Conservation (phyloP, 2,797 vertebrate species). For the Ispidina lecontei region DNA sequence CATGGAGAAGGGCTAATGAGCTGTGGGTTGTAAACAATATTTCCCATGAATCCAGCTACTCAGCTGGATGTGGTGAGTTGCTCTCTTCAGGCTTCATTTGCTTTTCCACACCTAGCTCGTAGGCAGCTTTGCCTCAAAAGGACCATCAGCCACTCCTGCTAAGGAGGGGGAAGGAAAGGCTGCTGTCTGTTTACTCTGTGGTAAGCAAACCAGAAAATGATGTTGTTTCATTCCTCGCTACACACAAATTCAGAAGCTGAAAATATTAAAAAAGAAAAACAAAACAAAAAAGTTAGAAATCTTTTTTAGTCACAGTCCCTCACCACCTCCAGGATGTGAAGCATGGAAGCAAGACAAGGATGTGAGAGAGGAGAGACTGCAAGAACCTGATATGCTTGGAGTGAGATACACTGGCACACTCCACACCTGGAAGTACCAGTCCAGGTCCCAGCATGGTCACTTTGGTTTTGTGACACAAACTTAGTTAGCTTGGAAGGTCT, state of each 20-base stretch:
- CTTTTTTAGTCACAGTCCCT: constrained; percentile 17
- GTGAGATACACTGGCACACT: rapidly evolving
- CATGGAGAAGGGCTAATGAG: not conserved
- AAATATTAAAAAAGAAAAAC: not conserved
- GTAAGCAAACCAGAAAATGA: constrained; percentile 68
- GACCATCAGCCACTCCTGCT: not conserved
- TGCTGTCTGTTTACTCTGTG: constrained; percentile 47
- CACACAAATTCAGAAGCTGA: constrained; percentile 25
- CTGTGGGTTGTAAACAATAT: not conserved
- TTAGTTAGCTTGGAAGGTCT: not conserved
- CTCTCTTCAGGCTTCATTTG: constrained; percentile 12
- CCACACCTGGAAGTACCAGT: not conserved
- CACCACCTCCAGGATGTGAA: not conserved
- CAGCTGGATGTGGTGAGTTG: not conserved
- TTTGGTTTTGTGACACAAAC: not conserved
- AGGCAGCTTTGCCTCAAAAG: not conserved
- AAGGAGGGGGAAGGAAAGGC: not conserved
- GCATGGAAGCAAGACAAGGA: not conserved
- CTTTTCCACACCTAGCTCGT: not conserved
- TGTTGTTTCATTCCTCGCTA: constrained; percentile 48
- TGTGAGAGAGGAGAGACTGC: not conserved
- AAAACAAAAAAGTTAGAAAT: not conserved
- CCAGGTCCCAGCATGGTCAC: not conserved
- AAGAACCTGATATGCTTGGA: not conserved
- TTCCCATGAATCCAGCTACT: not conserved